Evolutionary conservation across 1,140 invertebrate genomes (phyloP).

Genomic region (Papilio dardanus): DNA sequence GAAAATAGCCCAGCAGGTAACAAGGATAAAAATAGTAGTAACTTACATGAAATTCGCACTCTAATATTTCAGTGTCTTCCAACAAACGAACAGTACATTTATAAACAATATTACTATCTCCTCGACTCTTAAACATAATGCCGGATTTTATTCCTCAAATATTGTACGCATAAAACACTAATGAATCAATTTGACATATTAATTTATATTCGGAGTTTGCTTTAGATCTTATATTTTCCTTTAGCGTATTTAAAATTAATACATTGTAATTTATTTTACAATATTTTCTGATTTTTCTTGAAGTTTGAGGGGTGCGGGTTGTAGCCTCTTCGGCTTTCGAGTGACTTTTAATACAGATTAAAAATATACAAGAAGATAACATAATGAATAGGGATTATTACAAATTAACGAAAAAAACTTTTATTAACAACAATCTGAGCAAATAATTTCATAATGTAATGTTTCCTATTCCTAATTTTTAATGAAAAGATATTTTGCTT

Average conservation of each 20-base stretch:
- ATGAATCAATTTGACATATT: constrained; percentile 11
- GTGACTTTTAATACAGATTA: constrained; percentile 17
- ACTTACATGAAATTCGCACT: constrained; percentile 97
- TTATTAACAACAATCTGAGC: too few species aligned
- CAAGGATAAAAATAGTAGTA: background rate
- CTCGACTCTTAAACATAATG: constrained; percentile 85
- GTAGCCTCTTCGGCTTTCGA: constrained; percentile 8
- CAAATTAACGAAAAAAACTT: background rate
- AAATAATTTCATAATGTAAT: too few species aligned
- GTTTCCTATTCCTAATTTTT: too few species aligned
- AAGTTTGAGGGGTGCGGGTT: constrained; percentile 31
- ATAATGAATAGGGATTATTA: background rate
- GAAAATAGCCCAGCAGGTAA: background rate
- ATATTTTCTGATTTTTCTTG: constrained; percentile 23
- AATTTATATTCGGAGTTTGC: background rate
- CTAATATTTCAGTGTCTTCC: constrained; percentile 96
- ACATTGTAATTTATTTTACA: constrained; percentile 5
- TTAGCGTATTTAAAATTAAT: background rate
- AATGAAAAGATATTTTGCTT: too few species aligned
- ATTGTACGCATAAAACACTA: constrained; percentile 29
- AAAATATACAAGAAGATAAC: background rate
- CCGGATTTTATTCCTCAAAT: constrained; percentile 47
- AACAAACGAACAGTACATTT: constrained; percentile 96
- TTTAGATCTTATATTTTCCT: background rate
- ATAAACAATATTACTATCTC: constrained; percentile 94